Percentiles rank a stretch among this genome's conserved stretches.
phyloP scores from a whole-genome alignment of 2,888 invertebrate genomes.

The Argyra leucocephala region DNA sequence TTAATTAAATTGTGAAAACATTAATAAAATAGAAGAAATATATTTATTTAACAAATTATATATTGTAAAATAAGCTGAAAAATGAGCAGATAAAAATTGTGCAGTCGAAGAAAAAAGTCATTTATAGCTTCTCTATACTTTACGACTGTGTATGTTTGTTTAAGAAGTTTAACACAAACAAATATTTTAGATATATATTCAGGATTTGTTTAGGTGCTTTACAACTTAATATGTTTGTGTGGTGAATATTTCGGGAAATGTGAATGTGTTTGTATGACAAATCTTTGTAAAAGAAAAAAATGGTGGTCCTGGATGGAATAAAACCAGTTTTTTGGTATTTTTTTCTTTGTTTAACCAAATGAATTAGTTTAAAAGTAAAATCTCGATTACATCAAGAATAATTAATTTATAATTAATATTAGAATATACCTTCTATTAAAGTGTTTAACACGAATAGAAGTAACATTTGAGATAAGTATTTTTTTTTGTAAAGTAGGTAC shows the following conservation, averaged over 20 bases:
- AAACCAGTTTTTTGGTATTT: constrained; percentile 47
- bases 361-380: constrained; percentile 7
- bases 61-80: neutral
- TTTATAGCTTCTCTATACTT: neutral
- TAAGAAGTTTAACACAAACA: constrained; percentile 2
- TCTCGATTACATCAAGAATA: constrained; percentile 24
- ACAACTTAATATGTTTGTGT: neutral
- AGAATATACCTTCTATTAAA: neutral
- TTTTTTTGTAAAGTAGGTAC: neutral
- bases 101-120: neutral
- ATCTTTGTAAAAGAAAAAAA: constrained; percentile 45
- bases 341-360: constrained; percentile 63
- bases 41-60: neutral
- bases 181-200: neutral
- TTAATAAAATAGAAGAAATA: neutral
- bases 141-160: neutral
- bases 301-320: constrained; percentile 64
- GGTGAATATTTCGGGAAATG: neutral
- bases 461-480: neutral
- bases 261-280: constrained; percentile 8
- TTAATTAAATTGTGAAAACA: neutral
- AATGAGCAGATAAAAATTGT: neutral
- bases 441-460: neutral
- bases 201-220: neutral
- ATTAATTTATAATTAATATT: constrained; percentile 17